Evolutionary conservation across 92 coral and sea anemone species (phyloP), one percentile per base, ranked within the genome.

Genomic region (Montipora capitata): DNA sequence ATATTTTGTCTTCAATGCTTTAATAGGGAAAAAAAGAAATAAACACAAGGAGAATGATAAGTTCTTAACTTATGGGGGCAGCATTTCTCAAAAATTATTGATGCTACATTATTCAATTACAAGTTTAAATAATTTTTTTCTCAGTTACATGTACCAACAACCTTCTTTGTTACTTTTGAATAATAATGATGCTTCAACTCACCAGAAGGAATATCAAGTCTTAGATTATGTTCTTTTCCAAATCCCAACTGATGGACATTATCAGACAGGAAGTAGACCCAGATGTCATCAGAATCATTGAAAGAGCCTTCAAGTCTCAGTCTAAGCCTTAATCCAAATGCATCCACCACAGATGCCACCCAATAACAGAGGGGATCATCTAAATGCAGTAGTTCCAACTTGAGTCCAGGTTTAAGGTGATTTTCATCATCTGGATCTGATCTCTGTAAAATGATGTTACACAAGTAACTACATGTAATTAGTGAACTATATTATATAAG

Each of bases 211-310:
- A 83, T 39, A 44, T 80, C 74, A 0, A 95, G 92, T n/a, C 86
- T 90, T 79, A 95, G 66, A 20, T 90, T 83, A 69, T 93, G 88
- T 27, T 78, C 44, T 43, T 82, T 93, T 52, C 98, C 93, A 96
- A 96, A 95, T 18, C 98, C 98, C 12, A 95, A 76, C 17, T 86
- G 91, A 49, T 95, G 98, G 14, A 95, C 83, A 15, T 76, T 79
- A n/a, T 95, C 92, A 3, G 96, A 85, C 74, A 90, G 59, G 81
- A 79, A 89, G 40, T 95, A 88, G n/a, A 86, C 91, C 98, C 98
- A 95, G n/a, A 85, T 42, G 67, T 93, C 98, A 10, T 85, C 69
- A 17, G 80, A 88, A 51, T 93, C 95, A 62, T 77, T 82, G 38
- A 78, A 87, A 14, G 75, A 84, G 17, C 98, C 98, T 62, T 87